These are phyloP conservation scores for Palythoa heliodiscus DNA, from an alignment of 92 coral and sea anemone species.

Conservation along the genomic window DNA sequence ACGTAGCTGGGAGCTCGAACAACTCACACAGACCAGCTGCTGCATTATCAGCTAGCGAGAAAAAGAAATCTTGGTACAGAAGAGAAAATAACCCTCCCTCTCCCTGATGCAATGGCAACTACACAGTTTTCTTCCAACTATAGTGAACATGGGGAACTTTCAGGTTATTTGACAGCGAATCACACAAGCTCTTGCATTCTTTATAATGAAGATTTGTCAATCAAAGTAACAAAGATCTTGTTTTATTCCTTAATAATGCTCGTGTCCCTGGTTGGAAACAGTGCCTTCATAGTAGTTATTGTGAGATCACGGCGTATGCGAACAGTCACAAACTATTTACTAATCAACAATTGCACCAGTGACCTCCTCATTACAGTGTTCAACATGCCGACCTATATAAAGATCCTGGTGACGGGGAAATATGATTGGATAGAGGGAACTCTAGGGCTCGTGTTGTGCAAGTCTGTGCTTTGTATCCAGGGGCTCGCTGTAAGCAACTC, in stretches of 20 bases:
- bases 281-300: slow-evolving; percentile 6
- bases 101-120: neutral
- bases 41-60: neutral
- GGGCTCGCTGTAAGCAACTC: slow-evolving; percentile 28
- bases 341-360: slow-evolving; percentile 35
- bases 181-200: neutral
- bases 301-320: slow-evolving; percentile 40
- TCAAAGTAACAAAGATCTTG: slow-evolving; percentile 19
- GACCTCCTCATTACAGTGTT: slow-evolving; percentile 38
- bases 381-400: slow-evolving; percentile 46
- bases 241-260: slow-evolving; percentile 27
- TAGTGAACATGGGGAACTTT: neutral
- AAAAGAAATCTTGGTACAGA: too few relatives aligned
- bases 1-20: neutral
- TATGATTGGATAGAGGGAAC: slow-evolving; percentile 35
- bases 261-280: slow-evolving; percentile 42
- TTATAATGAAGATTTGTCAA: slow-evolving; percentile 1
- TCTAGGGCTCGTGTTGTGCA: slow-evolving; percentile 29
- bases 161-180: neutral
- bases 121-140: neutral
- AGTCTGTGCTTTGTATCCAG: slow-evolving; percentile 33
- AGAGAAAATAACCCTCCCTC: too few relatives aligned
- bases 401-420: slow-evolving; percentile 19
- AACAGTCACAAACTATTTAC: slow-evolving; percentile 33
- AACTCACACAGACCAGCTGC: neutral